These are phyloP conservation scores for Oscheius onirici DNA, from an alignment of 2,888 invertebrate species.

Conservation along the genomic window DNA sequence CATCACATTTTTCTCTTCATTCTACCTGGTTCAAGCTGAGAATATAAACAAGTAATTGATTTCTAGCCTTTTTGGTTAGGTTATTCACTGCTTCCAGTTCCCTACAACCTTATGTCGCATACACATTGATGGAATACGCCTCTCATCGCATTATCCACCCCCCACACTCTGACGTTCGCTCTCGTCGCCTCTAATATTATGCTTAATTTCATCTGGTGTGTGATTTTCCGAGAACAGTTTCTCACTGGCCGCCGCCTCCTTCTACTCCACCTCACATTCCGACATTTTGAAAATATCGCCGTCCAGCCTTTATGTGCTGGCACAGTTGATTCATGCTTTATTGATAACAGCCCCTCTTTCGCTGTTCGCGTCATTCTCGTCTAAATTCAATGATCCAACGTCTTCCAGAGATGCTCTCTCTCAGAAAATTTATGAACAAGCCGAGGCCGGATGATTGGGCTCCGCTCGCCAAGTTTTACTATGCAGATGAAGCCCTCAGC, in stretches of 20 bases:
- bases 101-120: neutral
- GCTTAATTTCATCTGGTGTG: no score
- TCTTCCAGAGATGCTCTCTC: constrained; percentile 62
- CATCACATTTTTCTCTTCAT: constrained; percentile 17
- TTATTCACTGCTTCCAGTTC: neutral
- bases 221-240: no score
- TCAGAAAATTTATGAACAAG: constrained; percentile 69
- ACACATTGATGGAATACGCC: constrained; percentile 11
- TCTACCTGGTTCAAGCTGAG: neutral
- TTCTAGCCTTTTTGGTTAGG: no score
- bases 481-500: constrained; percentile 95
- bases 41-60: no score
- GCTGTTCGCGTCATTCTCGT: neutral
- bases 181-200: neutral
- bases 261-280: neutral
- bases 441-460: constrained; percentile 70
- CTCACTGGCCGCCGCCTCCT: neutral
- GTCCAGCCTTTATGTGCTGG: neutral
- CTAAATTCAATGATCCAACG: neutral
- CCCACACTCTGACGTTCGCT: neutral
- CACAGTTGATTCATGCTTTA: constrained; percentile 4
- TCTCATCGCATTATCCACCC: constrained; percentile 14
- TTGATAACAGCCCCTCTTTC: neutral
- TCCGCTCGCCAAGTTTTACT: constrained; percentile 80
- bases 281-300: neutral